Conservation (phyloP, 2,113 vertebrate species). For the Pomatorhinus ruficollis region DNA sequence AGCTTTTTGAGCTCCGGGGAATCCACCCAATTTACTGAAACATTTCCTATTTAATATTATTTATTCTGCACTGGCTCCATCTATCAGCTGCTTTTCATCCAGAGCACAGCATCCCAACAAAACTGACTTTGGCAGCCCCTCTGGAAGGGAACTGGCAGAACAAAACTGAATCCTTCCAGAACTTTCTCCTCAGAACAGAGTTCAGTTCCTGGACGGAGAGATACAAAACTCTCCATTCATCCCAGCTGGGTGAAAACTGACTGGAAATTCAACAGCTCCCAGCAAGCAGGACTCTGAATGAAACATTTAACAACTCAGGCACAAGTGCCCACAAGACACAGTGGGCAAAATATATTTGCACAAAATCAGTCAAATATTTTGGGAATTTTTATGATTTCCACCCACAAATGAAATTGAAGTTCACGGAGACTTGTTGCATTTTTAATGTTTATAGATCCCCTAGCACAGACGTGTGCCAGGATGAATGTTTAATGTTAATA, state of each 20-base stretch:
- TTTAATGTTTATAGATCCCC: background rate
- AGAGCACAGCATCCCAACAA: background rate
- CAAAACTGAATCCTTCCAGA: background rate
- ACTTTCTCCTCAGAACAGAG: background rate
- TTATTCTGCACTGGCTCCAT: background rate
- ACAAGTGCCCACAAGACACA: background rate
- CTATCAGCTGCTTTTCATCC: background rate
- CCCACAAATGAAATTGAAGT: background rate
- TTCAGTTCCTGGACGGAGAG: background rate
- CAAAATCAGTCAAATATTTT: background rate
- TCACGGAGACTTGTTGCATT: background rate
- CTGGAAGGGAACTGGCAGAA: background rate
- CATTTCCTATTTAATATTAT: background rate
- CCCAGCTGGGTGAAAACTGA: background rate
- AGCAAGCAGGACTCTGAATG: background rate
- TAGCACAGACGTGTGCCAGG: background rate
- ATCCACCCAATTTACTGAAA: background rate
- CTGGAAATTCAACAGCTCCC: background rate
- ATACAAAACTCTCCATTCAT: background rate
- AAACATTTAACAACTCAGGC: background rate
- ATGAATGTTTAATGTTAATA: background rate
- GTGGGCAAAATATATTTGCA: background rate
- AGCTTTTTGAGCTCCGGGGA: background rate
- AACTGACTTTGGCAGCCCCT: background rate
- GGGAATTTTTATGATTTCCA: background rate